Evolutionary conservation across 2,113 vertebrate species (phyloP), one percentile per base, ranked within the genome.

Genomic region (Tychaedon coryphoeus): DNA sequence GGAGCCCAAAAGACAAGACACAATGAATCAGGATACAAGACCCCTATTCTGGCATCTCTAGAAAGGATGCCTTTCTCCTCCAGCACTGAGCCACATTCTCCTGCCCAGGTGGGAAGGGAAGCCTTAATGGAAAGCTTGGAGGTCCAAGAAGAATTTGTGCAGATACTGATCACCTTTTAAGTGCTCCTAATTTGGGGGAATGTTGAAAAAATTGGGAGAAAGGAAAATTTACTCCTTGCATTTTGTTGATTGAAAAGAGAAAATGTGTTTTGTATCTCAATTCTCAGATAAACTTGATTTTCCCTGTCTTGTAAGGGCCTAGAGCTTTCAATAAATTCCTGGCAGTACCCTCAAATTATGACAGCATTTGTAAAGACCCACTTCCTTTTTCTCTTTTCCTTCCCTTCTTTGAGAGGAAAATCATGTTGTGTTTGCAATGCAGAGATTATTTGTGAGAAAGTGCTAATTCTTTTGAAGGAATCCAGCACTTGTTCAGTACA

Each of bases 51-150:
- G 33, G 34, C 38, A 53, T 38, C 6, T 82, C 57, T 62, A 33
- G 31, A 67, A 61, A 79, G 9, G n/a, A 23, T 8, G 3, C 2
- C 3, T 20, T 73, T 11, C 33, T 64, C 43, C 24, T 36, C 25
- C 61, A 70, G 34, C 6, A 3, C 33, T 3, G 6, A 50, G 19
- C 10, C 6, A 5, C 0, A 2, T 10, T 67, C 7, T 22, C 36
- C 61, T 78, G 25, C 19, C 14, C 1, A 2, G 51, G 13, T 6
- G 7, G 29, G 38, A 85, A 47, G 42, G 18, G 9, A 14, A 80
- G 22, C 6, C 1, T 45, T 36, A 56, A 29, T 20, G 22, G 43
- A 66, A 79, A 53, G 20, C 10, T 29, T 48, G 42, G 36, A 14
- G 19, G 4, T 54, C 43, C 78, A 54, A 45, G 38, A 69, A 2